phyloP scores from a whole-genome alignment of 2,113 vertebrate genomes.

The Caloenas nicobarica region DNA sequence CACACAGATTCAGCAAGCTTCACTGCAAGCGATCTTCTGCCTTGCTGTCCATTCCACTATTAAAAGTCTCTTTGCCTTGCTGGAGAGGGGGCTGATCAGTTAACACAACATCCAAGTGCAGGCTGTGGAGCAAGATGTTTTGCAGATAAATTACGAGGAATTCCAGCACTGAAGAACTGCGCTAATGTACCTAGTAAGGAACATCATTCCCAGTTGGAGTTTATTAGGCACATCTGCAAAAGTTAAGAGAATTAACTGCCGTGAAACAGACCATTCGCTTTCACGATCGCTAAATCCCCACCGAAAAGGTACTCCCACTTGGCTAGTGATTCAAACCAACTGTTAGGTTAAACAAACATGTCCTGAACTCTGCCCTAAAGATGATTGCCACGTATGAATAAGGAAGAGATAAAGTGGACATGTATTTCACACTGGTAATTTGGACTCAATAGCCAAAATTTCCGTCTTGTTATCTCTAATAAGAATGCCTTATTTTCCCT shows the following conservation, averaged over 20 bases:
- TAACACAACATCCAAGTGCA: neutral
- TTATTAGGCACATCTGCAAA: conserved; percentile 5
- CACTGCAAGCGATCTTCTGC: accelerated
- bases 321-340: neutral
- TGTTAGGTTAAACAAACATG: neutral
- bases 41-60: neutral
- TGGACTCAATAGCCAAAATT: neutral
- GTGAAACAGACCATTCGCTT: conserved; percentile 12
- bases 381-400: accelerated
- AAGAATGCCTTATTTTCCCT: neutral
- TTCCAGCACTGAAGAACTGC: neutral
- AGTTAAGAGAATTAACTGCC: neutral
- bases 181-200: neutral
- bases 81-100: neutral
- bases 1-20: neutral
- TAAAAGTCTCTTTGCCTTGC: neutral
- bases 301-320: neutral
- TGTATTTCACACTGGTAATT: neutral
- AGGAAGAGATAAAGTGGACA: neutral
- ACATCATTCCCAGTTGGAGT: neutral
- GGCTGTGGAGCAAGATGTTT: neutral
- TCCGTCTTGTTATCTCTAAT: neutral
- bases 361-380: neutral
- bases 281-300: neutral
- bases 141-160: neutral